A percentile compares a stretch with the other conserved stretches of the same genome.
phyloP scores from a whole-genome alignment of 1,140 invertebrate genomes.

The Leptinotarsa defecta region DNA sequence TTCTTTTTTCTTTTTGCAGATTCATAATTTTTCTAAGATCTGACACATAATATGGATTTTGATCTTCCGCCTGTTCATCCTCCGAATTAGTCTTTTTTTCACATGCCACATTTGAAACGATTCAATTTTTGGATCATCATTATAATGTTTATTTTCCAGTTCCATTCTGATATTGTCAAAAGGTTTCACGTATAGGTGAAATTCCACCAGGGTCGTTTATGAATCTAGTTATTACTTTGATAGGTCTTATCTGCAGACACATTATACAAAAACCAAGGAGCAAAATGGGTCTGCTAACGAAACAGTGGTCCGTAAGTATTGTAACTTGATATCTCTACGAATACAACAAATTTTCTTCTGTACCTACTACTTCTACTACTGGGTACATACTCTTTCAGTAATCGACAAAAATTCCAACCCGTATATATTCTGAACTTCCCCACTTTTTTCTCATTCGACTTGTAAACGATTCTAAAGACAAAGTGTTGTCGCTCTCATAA shows the following conservation, averaged over 20 bases:
- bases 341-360: not conserved
- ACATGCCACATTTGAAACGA: not conserved
- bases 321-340: not conserved
- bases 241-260: not conserved
- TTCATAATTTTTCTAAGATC: constrained; percentile 12
- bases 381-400: too few species aligned
- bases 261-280: not conserved
- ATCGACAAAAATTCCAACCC: too few species aligned
- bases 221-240: too few species aligned
- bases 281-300: not conserved
- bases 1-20: constrained; percentile 2
- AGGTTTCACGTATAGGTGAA: not conserved
- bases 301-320: too few species aligned
- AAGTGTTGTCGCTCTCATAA: too few species aligned
- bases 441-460: too few species aligned
- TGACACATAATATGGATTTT: not conserved
- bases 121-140: too few species aligned
- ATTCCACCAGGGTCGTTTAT: not conserved
- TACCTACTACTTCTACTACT: not conserved
- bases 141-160: too few species aligned
- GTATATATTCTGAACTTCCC: too few species aligned
- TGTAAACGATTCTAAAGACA: too few species aligned
- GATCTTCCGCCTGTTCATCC: not conserved
- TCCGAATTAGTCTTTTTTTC: not conserved
- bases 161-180: too few species aligned